Percentiles rank a stretch among this genome's conserved stretches.
Conservation (phyloP, 2,113 vertebrate species). For the Gymnogyps californianus region DNA sequence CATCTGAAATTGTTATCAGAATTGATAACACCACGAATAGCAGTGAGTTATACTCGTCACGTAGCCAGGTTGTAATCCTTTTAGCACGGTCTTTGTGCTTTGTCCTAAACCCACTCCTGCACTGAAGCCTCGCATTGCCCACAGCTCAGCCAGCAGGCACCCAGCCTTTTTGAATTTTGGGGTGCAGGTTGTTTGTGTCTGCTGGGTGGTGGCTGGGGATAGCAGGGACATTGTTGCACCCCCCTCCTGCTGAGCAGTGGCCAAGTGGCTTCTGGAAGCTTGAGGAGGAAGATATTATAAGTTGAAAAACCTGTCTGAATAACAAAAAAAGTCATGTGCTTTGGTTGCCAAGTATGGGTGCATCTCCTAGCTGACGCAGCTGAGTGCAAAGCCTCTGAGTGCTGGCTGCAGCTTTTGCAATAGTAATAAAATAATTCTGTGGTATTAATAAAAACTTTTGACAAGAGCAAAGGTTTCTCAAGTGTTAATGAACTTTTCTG, state of each 20-base stretch:
- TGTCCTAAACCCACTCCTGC: not conserved
- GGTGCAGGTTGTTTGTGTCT: not conserved
- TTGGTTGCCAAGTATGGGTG: not conserved
- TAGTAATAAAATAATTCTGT: not conserved
- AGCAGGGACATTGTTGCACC: not conserved
- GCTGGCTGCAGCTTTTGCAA: not conserved
- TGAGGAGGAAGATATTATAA: not conserved
- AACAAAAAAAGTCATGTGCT: not conserved
- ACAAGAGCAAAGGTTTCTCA: not conserved
- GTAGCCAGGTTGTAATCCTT: not conserved
- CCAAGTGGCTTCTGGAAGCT: not conserved
- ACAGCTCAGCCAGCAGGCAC: not conserved
- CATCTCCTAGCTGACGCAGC: not conserved
- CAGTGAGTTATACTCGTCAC: not conserved
- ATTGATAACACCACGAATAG: not conserved
- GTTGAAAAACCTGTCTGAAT: not conserved
- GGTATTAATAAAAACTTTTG: not conserved
- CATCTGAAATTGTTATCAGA: not conserved
- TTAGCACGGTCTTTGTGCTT: not conserved
- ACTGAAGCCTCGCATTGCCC: rapidly evolving
- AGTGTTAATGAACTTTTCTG: not conserved
- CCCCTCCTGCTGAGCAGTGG: not conserved
- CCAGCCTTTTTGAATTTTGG: not conserved
- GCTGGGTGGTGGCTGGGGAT: not conserved
- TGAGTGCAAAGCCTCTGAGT: not conserved